A percentile compares a stretch with the other conserved stretches of the same genome.
Evolutionary conservation across 2,888 invertebrate species (phyloP).

Genomic region (Junonia oenone): DNA sequence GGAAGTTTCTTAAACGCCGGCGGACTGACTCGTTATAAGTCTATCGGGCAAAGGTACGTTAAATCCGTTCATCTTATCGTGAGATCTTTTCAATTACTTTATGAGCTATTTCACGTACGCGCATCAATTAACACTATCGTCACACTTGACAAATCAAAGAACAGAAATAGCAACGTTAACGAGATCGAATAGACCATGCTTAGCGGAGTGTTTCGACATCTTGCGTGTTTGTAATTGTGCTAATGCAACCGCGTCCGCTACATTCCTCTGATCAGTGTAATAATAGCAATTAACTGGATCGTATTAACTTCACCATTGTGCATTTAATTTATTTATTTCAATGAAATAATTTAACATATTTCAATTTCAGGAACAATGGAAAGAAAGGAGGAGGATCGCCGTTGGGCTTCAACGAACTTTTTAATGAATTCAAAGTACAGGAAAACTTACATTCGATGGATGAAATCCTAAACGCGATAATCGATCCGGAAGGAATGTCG

Average conservation of each 20-base stretch:
- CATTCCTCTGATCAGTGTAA: constrained; percentile 53
- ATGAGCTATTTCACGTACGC: constrained; percentile 5
- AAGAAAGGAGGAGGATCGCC: constrained; percentile 87
- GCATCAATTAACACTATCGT: constrained; percentile 16
- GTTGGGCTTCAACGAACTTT: constrained; percentile 91
- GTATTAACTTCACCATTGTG: constrained; percentile 33
- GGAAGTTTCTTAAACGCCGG: constrained; percentile 92
- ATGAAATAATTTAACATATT: not conserved
- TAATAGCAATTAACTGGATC: constrained; percentile 38
- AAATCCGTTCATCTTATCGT: too few relatives aligned
- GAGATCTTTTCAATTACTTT: not conserved
- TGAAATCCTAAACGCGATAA: constrained; percentile 92
- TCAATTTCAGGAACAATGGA: constrained; percentile 78
- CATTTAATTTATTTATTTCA: constrained; percentile 8
- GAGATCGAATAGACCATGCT: constrained; percentile 52
- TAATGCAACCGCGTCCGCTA: constrained; percentile 61
- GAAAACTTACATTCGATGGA: constrained; percentile 93
- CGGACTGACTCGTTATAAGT: constrained; percentile 87
- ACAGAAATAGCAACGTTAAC: constrained; percentile 46
- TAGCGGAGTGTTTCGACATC: constrained; percentile 59
- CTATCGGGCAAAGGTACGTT: constrained; percentile 82
- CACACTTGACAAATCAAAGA: constrained; percentile 18
- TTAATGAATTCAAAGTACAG: constrained; percentile 91
- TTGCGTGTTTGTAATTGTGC: constrained; percentile 63
- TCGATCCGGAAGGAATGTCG: constrained; percentile 95